A percentile compares a stretch with the other conserved stretches of the same genome.
Conservation (phyloP, 2,113 vertebrate species). For the Gobiocypris rarus region DNA sequence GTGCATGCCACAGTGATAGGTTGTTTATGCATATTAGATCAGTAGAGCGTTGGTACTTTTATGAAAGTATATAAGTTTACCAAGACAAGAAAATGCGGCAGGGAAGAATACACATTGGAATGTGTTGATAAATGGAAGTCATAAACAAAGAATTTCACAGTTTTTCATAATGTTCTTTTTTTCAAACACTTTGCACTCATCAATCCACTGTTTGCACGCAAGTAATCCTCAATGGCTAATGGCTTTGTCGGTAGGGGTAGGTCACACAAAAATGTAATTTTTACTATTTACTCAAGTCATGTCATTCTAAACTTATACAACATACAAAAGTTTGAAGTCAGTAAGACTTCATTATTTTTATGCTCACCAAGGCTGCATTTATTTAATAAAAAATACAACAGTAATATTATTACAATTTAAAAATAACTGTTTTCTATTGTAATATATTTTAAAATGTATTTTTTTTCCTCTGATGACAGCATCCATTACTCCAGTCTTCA, state of each 20-base stretch:
- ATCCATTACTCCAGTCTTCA: neutral
- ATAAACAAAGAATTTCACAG: slow-evolving; percentile 9
- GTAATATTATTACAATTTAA: neutral
- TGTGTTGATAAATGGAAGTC: slow-evolving; percentile 50
- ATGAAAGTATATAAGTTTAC: slow-evolving; percentile 27
- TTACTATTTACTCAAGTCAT: neutral
- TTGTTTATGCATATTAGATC: slow-evolving; percentile 23
- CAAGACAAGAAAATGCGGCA: slow-evolving; percentile 27
- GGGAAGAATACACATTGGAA: slow-evolving; percentile 5
- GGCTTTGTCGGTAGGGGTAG: too few relatives aligned
- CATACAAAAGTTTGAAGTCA: neutral
- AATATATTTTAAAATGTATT: neutral
- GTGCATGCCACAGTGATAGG: slow-evolving; percentile 27
- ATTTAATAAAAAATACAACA: neutral
- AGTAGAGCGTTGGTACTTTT: slow-evolving; percentile 22
- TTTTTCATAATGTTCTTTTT: slow-evolving; percentile 30
- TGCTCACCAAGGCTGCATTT: neutral
- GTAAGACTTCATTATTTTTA: neutral
- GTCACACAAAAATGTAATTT: too few relatives aligned
- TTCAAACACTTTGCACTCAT: slow-evolving; percentile 23
- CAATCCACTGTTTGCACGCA: neutral
- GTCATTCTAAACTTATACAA: neutral
- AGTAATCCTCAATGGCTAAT: slow-evolving; percentile 29
- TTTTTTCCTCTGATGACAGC: neutral
- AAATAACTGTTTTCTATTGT: neutral